Conservation (phyloP, 30 jellyfish, hydroid and myxozoan species). For the Hydractinia echinata region DNA sequence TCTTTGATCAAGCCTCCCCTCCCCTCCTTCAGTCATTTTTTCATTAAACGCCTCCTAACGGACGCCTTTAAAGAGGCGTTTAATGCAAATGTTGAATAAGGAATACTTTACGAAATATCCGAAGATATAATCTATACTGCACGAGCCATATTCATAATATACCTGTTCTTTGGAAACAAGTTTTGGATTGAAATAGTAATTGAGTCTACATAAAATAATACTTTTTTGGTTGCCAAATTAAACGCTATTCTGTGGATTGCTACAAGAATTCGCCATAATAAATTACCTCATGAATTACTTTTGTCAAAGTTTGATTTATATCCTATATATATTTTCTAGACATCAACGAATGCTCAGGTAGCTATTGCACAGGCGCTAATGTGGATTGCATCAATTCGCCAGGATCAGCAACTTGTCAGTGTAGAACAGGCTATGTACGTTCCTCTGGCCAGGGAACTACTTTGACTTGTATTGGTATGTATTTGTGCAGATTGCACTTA, state of each 20-base stretch:
- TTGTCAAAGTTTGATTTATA: too few species aligned
- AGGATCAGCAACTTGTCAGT: constrained; percentile 3
- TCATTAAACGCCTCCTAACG: background rate
- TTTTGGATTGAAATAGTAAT: too few species aligned
- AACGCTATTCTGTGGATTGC: too few species aligned
- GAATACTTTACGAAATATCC: too few species aligned
- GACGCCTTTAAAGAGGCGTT: background rate
- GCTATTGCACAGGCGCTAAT: background rate
- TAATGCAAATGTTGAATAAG: background rate
- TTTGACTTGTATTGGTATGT: background rate
- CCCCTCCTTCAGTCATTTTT: background rate
- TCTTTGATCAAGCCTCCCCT: background rate
- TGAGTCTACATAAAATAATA: too few species aligned
- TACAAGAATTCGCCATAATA: too few species aligned
- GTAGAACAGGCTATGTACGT: background rate
- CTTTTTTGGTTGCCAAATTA: too few species aligned
- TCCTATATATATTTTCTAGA: background rate
- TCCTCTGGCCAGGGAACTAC: background rate
- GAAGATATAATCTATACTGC: too few species aligned
- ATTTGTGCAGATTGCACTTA: background rate
- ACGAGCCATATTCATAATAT: too few species aligned
- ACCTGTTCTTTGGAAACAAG: too few species aligned
- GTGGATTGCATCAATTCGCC: background rate
- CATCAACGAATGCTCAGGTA: background rate
- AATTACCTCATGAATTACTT: too few species aligned